These are phyloP conservation scores for Anthrax anthrax DNA, from an alignment of 2,888 invertebrate genomes.

Conservation along the genomic window DNA sequence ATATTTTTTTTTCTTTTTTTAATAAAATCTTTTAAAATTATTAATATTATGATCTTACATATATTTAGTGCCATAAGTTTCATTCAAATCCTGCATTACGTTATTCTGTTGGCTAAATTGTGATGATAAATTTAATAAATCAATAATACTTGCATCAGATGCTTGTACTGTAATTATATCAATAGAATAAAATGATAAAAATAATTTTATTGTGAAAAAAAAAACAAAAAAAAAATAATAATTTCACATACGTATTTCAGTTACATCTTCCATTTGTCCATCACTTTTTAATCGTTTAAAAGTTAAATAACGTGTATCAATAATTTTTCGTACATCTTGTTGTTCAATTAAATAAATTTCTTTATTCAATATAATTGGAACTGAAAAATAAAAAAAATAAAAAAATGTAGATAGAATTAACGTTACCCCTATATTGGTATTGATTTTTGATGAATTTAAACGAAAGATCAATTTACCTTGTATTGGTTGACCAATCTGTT, in stretches of 20 bases:
- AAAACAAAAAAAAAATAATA: no score
- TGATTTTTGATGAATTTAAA: no score
- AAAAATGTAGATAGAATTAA: no score
- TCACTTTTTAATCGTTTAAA: neutral
- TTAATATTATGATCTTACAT: no score
- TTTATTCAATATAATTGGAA: neutral
- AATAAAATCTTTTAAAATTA: no score
- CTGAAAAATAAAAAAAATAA: neutral
- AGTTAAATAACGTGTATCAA: neutral
- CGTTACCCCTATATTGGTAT: neutral
- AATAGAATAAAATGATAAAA: neutral
- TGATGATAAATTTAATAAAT: neutral
- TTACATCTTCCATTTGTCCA: neutral
- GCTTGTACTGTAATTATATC: neutral
- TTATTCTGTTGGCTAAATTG: no score
- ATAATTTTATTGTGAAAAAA: no score
- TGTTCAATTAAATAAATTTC: neutral
- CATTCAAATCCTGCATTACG: no score
- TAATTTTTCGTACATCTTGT: neutral
- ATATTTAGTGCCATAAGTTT: no score
- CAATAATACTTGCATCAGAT: neutral
- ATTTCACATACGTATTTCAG: neutral
- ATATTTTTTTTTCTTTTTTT: no score
- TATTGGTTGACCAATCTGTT: neutral
- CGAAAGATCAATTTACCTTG: neutral